Percentiles rank a stretch among this genome's conserved stretches.
Evolutionary conservation across 2,797 vertebrate species (phyloP).

Genomic region (Schizopygopsis pylzovi): DNA sequence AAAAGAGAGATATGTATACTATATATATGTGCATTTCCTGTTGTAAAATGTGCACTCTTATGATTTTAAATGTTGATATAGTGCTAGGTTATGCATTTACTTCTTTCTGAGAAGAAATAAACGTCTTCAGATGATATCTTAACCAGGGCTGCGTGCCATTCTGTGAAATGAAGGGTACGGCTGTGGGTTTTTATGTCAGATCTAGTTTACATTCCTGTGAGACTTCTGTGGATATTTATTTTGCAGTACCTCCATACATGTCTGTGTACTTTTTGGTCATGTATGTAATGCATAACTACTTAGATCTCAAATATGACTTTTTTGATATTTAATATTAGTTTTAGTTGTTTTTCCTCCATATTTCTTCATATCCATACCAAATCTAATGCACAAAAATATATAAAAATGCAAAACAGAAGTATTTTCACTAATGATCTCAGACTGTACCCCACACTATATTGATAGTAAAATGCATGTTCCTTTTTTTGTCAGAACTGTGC

Average conservation of each 20-base stretch:
- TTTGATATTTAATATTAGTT: background rate
- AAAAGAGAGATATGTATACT: constrained; percentile 58
- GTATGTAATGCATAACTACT: background rate
- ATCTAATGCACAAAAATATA: too few relatives aligned
- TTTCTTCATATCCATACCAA: background rate
- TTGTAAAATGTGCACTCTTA: constrained; percentile 46
- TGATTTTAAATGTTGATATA: background rate
- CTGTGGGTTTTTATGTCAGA: constrained; percentile 25
- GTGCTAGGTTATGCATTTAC: background rate
- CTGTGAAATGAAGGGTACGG: background rate
- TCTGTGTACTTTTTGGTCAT: constrained; percentile 3
- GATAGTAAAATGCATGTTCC: background rate
- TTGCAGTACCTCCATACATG: background rate
- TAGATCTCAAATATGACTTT: background rate
- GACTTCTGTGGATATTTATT: background rate
- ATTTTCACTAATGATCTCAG: background rate
- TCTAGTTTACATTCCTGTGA: constrained; percentile 20
- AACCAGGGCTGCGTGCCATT: background rate
- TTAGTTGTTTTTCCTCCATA: background rate
- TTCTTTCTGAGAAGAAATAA: background rate
- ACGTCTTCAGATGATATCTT: background rate
- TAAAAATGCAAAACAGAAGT: background rate
- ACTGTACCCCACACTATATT: background rate
- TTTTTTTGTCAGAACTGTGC: constrained; percentile 74
- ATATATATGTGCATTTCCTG: constrained; percentile 51